These are phyloP conservation scores for Coilia nasus DNA, from an alignment of 2,797 vertebrate species.

Conservation along the genomic window DNA sequence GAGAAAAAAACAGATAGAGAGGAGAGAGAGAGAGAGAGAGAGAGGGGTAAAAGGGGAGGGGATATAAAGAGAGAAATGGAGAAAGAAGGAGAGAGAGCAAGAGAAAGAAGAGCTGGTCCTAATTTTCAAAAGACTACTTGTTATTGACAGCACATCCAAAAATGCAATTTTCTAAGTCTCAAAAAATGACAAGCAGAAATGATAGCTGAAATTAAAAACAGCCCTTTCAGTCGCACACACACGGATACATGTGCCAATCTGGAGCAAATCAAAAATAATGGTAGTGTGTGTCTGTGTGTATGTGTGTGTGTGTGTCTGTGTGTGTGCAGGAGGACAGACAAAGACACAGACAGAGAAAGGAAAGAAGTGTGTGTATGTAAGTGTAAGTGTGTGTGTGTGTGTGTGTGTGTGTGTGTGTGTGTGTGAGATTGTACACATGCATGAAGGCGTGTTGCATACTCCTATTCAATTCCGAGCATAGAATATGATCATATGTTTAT, in stretches of 20 bases:
- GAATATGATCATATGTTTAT: not conserved
- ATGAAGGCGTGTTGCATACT: not conserved
- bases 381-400: conserved; percentile 25
- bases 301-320: not conserved
- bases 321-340: not conserved
- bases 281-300: not conserved
- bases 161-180: conserved; percentile 72
- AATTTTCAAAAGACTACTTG: conserved; percentile 61
- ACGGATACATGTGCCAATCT: conserved; percentile 72
- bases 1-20: too few species aligned
- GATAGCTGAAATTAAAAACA: conserved; percentile 78
- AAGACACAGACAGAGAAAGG: too few species aligned
- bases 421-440: not conserved
- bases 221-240: conserved; percentile 69
- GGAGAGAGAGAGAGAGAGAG: too few species aligned
- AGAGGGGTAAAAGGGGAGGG: not conserved
- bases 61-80: not conserved
- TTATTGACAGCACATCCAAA: conserved; percentile 73
- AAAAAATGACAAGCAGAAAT: conserved; percentile 72
- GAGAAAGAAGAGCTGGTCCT: conserved; percentile 57
- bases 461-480: not conserved
- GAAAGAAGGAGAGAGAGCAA: not conserved
- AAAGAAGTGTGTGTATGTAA: conserved; percentile 39
- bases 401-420: conserved; percentile 14
- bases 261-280: conserved; percentile 61